Conservation (phyloP, 2,113 vertebrate species). For the Salvator merianae region DNA sequence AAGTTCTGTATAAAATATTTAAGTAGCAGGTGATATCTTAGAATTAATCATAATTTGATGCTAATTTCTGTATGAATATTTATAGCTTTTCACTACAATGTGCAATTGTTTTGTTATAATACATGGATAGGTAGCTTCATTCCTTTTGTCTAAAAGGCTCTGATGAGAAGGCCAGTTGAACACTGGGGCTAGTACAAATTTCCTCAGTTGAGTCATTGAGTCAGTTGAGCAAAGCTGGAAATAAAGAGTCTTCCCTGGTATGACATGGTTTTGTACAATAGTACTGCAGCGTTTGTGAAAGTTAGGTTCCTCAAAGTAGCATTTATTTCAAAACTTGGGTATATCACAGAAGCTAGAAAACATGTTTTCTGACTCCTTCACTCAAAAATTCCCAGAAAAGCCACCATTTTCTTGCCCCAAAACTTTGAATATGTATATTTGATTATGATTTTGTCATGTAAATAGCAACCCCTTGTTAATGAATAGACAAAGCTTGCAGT, state of each 20-base stretch:
- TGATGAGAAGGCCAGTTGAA: neutral
- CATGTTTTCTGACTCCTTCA: too few species aligned
- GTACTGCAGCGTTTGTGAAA: conserved; percentile 3
- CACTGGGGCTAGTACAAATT: neutral
- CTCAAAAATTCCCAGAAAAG: too few species aligned
- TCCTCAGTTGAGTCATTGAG: too few species aligned
- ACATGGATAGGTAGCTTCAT: neutral
- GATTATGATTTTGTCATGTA: too few species aligned
- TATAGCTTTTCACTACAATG: conserved; percentile 25
- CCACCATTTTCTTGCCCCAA: too few species aligned
- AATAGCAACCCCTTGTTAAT: too few species aligned
- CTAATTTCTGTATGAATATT: conserved; percentile 58
- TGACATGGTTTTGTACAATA: too few species aligned
- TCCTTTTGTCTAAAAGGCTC: neutral
- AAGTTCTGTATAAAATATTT: conserved; percentile 38
- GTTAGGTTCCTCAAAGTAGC: neutral
- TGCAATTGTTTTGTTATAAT: neutral
- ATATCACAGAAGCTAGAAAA: too few species aligned
- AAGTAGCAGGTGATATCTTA: conserved; percentile 53
- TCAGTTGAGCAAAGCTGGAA: too few species aligned
- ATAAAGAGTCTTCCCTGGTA: too few species aligned
- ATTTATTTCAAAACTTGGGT: neutral
- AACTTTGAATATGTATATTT: too few species aligned
- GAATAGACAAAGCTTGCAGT: too few species aligned
- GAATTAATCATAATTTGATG: conserved; percentile 62